Conservation (phyloP, 2,888 invertebrate species). For the Atethmia centrago region DNA sequence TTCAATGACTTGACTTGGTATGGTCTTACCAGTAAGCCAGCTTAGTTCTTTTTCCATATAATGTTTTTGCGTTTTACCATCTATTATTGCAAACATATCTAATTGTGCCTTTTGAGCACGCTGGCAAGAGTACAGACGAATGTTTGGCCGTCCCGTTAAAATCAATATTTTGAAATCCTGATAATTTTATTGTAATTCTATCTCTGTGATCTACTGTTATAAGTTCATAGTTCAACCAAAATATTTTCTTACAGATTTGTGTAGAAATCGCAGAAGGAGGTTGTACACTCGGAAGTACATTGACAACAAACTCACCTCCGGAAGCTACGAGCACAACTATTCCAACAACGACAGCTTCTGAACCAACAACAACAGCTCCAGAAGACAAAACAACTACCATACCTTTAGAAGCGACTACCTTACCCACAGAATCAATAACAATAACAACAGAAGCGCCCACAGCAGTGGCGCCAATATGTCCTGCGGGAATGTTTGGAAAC, state of each 20-base stretch:
- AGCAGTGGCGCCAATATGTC: conserved; percentile 14
- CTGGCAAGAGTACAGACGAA: neutral
- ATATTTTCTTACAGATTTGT: conserved; percentile 18
- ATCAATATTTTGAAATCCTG: neutral
- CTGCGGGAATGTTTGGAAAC: conserved; percentile 9
- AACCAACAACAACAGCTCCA: conserved; percentile 12
- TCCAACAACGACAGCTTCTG: conserved; percentile 8
- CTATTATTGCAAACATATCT: too few relatives aligned
- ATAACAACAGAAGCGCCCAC: conserved; percentile 8
- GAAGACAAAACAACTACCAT: neutral
- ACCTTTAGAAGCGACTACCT: neutral
- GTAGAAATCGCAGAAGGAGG: conserved; percentile 61
- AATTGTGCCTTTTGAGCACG: neutral
- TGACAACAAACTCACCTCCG: neutral
- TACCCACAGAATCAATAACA: neutral
- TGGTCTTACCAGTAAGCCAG: too few relatives aligned
- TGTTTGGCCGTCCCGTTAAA: neutral
- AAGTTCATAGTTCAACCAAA: neutral
- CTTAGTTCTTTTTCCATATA: too few relatives aligned
- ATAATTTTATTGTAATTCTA: too few relatives aligned
- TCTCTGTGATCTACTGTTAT: neutral
- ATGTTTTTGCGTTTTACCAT: too few relatives aligned
- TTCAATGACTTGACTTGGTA: neutral
- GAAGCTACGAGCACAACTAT: neutral
- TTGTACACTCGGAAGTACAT: conserved; percentile 47